Percentiles rank a stretch among this genome's conserved stretches.
Evolutionary conservation across 2,888 invertebrate genomes (phyloP).

Genomic region (Agriotes lineatus): DNA sequence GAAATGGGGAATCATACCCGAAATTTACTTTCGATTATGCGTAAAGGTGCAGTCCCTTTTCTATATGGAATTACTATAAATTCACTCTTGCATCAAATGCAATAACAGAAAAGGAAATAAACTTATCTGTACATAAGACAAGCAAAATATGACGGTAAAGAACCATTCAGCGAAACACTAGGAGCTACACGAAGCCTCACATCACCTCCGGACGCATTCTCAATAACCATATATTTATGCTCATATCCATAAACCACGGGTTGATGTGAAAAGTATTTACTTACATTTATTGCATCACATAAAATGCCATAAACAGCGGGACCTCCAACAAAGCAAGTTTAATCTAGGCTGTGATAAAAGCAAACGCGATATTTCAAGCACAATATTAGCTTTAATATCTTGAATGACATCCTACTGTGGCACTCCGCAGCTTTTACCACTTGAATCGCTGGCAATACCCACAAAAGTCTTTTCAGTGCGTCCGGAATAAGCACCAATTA

Average conservation of each 20-base stretch:
- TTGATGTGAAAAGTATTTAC: slow-evolving; percentile 38
- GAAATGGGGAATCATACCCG: too few relatives aligned
- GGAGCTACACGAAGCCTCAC: too few relatives aligned
- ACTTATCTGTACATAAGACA: too few relatives aligned
- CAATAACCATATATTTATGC: slow-evolving; percentile 26
- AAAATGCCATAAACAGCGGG: slow-evolving; percentile 34
- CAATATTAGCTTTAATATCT: slow-evolving; percentile 37
- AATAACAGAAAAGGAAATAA: too few relatives aligned
- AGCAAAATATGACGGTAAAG: too few relatives aligned
- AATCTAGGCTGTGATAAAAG: slow-evolving; percentile 37
- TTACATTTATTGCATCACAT: slow-evolving; percentile 38
- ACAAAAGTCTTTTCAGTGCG: slow-evolving; percentile 29
- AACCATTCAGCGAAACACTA: too few relatives aligned
- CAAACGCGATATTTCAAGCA: slow-evolving; percentile 31
- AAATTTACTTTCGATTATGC: too few relatives aligned
- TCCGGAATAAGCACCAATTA: slow-evolving; percentile 29
- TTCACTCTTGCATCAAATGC: too few relatives aligned
- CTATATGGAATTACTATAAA: too few relatives aligned
- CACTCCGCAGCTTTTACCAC: slow-evolving; percentile 27
- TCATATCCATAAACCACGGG: slow-evolving; percentile 30
- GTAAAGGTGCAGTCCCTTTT: too few relatives aligned
- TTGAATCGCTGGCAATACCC: not conserved
- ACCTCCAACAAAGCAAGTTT: slow-evolving; percentile 36
- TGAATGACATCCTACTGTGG: slow-evolving; percentile 35
- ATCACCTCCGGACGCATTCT: too few relatives aligned